phyloP scores from a whole-genome alignment of 2,888 invertebrate genomes.

The Gastracanthus pulcherrimus region DNA sequence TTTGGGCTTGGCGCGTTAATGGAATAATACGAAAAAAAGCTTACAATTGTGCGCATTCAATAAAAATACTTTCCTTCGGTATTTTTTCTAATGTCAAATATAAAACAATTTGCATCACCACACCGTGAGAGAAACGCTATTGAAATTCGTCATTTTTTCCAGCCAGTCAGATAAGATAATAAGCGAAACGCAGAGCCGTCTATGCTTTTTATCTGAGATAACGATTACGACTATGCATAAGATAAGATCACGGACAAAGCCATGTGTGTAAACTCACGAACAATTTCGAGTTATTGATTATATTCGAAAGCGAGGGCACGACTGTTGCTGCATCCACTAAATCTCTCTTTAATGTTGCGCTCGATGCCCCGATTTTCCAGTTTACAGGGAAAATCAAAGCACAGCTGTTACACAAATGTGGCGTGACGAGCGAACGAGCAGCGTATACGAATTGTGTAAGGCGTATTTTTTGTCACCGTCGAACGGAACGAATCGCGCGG shows the following conservation, averaged over 20 bases:
- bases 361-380: background rate
- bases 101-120: background rate
- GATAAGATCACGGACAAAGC: background rate
- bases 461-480: background rate
- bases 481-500: background rate
- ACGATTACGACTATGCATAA: background rate
- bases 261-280: background rate
- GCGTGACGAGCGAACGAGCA: background rate
- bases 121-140: background rate
- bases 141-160: background rate
- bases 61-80: too few species aligned
- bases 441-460: background rate
- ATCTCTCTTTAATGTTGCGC: background rate
- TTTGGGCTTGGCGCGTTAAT: background rate
- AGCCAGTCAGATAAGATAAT: background rate
- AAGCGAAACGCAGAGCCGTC: too few species aligned
- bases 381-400: conserved; percentile 2
- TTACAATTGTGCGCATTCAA: background rate
- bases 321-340: background rate
- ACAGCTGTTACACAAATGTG: conserved; percentile 1
- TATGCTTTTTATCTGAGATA: background rate
- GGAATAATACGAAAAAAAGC: background rate
- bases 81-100: too few species aligned
- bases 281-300: background rate
- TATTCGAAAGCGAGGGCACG: background rate